Evolutionary conservation across 2,797 vertebrate species (phyloP).

Genomic region (Netta rufina): DNA sequence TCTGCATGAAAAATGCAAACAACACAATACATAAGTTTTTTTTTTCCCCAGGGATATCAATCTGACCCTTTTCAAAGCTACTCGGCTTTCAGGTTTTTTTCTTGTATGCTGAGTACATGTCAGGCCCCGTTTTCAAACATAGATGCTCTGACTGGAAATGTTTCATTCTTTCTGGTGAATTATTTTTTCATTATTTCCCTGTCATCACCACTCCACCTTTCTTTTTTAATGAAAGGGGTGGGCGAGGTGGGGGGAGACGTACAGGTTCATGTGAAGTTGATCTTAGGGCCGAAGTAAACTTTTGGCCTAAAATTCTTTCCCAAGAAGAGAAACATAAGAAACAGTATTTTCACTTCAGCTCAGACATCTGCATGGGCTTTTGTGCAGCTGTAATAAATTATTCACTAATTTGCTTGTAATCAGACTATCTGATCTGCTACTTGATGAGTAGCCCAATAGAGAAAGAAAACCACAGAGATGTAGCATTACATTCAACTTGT

Average conservation of each 20-base stretch:
- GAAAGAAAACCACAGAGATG: not conserved
- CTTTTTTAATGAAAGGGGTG: not conserved
- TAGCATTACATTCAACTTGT: not conserved
- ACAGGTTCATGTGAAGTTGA: conserved; percentile 10
- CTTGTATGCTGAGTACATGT: not conserved
- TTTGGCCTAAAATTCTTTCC: conserved; percentile 32
- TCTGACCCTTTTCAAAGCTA: not conserved
- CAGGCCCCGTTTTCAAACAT: not conserved
- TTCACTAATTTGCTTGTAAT: conserved; percentile 38
- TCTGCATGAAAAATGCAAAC: not conserved
- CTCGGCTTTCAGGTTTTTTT: not conserved
- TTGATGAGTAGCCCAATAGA: not conserved
- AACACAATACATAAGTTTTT: not conserved
- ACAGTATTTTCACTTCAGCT: not conserved
- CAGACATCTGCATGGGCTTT: conserved; percentile 24
- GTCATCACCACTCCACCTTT: not conserved
- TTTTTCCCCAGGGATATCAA: not conserved
- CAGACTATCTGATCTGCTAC: conserved; percentile 30
- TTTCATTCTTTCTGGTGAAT: not conserved
- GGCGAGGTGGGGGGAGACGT: not conserved
- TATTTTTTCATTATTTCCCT: conserved; percentile 15
- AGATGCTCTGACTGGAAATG: not conserved
- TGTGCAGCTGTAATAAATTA: conserved; percentile 29
- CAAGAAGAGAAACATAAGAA: conserved; percentile 4
- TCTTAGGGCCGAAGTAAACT: conserved; percentile 22